Evolutionary conservation across 2,113 vertebrate genomes (phyloP), one percentile per base, ranked within the genome.

Genomic region (Pelecanoides urinatrix): DNA sequence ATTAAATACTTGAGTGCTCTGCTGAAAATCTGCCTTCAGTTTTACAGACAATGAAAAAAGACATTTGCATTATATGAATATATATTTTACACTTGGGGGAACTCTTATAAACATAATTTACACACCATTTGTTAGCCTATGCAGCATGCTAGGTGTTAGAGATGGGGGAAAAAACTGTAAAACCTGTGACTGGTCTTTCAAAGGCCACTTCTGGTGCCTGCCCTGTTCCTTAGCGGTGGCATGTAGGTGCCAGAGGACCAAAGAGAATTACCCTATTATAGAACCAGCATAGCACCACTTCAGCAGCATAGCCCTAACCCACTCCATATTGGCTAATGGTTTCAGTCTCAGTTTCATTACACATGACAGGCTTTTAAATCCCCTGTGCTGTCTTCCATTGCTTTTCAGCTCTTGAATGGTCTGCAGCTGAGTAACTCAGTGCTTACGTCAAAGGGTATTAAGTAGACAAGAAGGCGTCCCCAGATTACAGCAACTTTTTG

Each of bases 41-140:
- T 96, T 92, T 82, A 91, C 53, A 81, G 76, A 92, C 90, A 91
- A 90, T 82, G 88, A 85, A 82, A 91, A 79, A 94, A 92, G 66
- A 76, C 66, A 97, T 95, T 96, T 96, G 45, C 83, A 79, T 95
- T 78, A 66, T 75, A 45, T 87, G 84, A 95, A 95, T 95, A 87
- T 82, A 42, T 91, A 91, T 96, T 94, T 95, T 87, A 91, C 66
- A 62, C 83, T 82, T 92, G 89, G 14, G 70, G 47, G 26, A 89
- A 53, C 62, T 94, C 77, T 49, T 80, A 52, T 36, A 90, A 96
- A 83, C 55, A 59, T 92, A 79, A 91, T 94, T 95, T 82, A 90
- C 53, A 70, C 73, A 42, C 71, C 53, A 88, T 96, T 96, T 96
- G 75, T 77, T 86, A 91, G 72, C n/a, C 50, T 93, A 44, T 95